These are phyloP conservation scores for Acanthosepion pharaonis DNA, from an alignment of 2,888 invertebrate genomes.

Conservation along the genomic window DNA sequence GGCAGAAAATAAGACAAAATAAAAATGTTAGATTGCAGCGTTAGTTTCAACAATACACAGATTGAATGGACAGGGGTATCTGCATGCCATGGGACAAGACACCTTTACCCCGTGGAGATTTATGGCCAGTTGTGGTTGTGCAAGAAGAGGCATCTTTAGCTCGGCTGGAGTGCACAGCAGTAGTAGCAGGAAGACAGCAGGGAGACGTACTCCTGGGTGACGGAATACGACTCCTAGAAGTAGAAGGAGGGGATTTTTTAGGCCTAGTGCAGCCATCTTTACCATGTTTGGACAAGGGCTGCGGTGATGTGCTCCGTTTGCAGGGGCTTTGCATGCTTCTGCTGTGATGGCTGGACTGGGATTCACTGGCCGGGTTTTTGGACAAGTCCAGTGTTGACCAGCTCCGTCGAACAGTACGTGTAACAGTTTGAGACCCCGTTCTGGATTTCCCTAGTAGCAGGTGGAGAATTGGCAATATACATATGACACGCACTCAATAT, in stretches of 20 bases:
- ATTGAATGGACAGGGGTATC: not conserved
- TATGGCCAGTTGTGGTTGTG: not conserved
- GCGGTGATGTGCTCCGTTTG: constrained; percentile 45
- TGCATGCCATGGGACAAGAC: constrained; percentile 37
- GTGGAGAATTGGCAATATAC: constrained; percentile 2
- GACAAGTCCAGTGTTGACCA: constrained; percentile 45
- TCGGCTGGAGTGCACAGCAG: not conserved
- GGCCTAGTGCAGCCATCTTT: constrained; percentile 41
- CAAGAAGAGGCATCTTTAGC: not conserved
- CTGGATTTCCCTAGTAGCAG: constrained; percentile 42
- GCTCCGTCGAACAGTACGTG: constrained; percentile 45
- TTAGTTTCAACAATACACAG: not conserved
- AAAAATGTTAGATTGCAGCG: not conserved
- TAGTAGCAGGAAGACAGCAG: constrained; percentile 35
- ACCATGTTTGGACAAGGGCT: constrained; percentile 47
- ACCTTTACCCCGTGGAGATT: constrained; percentile 35
- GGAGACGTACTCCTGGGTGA: constrained; percentile 46
- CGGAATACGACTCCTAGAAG: constrained; percentile 39
- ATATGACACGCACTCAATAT: not conserved
- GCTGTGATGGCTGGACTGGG: constrained; percentile 10
- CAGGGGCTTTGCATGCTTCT: constrained; percentile 41
- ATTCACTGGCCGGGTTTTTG: constrained; percentile 37
- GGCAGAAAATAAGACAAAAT: too few species aligned
- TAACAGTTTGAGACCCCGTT: constrained; percentile 35
- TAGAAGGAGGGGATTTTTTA: constrained; percentile 40